Base-by-base conservation (phyloP, 2,888 invertebrate species). In the Melikaiella ostensackeni region DNA sequence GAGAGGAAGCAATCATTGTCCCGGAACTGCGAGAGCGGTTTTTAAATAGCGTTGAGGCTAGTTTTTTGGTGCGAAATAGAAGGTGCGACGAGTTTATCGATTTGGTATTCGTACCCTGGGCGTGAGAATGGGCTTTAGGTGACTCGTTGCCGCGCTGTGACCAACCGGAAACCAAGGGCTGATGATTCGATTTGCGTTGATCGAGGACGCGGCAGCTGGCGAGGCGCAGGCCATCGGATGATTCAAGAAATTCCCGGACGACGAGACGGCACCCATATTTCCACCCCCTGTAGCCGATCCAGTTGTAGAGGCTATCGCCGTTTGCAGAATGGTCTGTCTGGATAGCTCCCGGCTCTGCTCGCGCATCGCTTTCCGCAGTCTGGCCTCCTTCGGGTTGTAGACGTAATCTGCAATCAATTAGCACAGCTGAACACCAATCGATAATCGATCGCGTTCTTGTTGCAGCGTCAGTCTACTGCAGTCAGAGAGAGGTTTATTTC, bases 341-440 rank as follows among this genome's bases (percentile, higher is more conserved):
- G 91, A 90, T 76, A 89, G 83, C 83, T 91, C 90, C 46, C 91
- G 88, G 74, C 85, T 90, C 79, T 91, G 91, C 85, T 93, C 93
- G 82, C 93, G 92, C 92, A 93, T 92, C 74, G 93, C 93, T 88
- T 94, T 94, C 78, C 94, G 92, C 87, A 94, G 91, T 79, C 94
- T 91, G 64, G 94, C 94, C 89, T 94, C 94, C 85, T 94, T 94
- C 61, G 94, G 94, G 88, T 94, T 94, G 91, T 94, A 94, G 78
- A 94, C 93, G 89, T 94, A 94, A 91, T 93, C 93, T 93, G 92
- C 16, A 92, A 86, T 74, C 75, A 80, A 79, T 79, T 75, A 35
- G 61, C 59, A 57, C 64, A 61, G 50, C 50, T 46, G 50, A 55
- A 33, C 6, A 70, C 33, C 46, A 70, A 70, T 70, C 70, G 70